Conservation (phyloP, 2,888 invertebrate species). For the Cacoxenus indagator region DNA sequence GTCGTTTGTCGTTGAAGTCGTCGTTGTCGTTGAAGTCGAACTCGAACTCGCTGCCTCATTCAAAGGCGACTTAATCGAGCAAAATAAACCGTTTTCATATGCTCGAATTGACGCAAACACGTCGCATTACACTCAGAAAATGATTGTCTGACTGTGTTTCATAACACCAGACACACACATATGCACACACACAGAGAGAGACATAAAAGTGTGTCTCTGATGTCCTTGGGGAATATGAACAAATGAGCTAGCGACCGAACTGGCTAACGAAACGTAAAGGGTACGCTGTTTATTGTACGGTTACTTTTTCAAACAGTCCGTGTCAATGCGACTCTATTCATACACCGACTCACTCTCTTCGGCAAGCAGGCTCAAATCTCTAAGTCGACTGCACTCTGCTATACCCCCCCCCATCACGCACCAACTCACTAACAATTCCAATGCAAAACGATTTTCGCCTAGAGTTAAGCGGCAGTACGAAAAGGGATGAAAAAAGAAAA, state of each 20-base stretch:
- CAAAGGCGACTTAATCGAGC: constrained; percentile 67
- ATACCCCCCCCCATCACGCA: neutral
- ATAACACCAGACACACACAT: neutral
- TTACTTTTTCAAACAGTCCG: neutral
- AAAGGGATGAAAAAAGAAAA: neutral
- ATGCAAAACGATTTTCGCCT: neutral
- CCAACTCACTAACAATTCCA: neutral
- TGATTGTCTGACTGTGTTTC: neutral
- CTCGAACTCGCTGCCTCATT: neutral
- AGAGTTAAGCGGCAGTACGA: neutral
- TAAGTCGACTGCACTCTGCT: constrained; percentile 35
- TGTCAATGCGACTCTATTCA: neutral
- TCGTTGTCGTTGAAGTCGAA: too few species aligned
- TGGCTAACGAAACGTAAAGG: neutral
- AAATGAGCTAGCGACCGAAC: neutral
- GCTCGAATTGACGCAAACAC: constrained; percentile 64
- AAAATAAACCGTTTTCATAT: constrained; percentile 68
- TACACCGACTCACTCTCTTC: neutral
- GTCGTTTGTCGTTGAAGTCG: too few species aligned
- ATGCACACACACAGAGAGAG: neutral
- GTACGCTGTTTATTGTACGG: neutral
- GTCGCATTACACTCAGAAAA: constrained; percentile 51
- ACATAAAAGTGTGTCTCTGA: constrained; percentile 39
- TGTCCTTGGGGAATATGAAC: constrained; percentile 48
- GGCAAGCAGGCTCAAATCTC: constrained; percentile 21